Evolutionary conservation across 1,140 invertebrate genomes (phyloP), one percentile per base, ranked within the genome.

Genomic region (Araneus ventricosus): DNA sequence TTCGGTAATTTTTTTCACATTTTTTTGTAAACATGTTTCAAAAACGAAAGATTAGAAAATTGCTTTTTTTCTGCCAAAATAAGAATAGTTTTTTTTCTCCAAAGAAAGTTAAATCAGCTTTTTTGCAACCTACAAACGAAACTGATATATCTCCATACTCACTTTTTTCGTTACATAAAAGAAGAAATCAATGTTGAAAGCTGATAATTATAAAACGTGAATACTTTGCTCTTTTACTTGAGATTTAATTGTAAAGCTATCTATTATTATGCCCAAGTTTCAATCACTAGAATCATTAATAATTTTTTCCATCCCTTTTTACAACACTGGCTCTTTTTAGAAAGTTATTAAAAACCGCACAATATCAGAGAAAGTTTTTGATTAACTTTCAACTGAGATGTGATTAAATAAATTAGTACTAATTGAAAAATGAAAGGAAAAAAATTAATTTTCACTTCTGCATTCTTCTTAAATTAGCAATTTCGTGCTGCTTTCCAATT

Each of bases 311-410:
- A 6, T 6, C 4, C 1, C n/a, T 70, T 67, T 75, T 75, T 75
- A 20, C 20, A 34, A 14, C 30, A 37, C 27, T 34, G 3, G 27
- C 10, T 34, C 30, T 75, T 75, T 75, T 75, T 75, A 30, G 30
- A 75, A 75, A 37, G 30, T 34, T 75, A 34, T 75, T 75, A 75
- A 17, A 34, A 34, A 37, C 34, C 14, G 20, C 34, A 75, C 30
- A 75, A 22, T 34, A 75, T 34, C 30, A 37, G 67, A 14, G 20
- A 30, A 75, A 75, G 20, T 20, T 75, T 34, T 30, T 75, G 70
- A 37, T 75, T 75, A 75, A 75, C 70, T 75, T 75, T 75, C 70
- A 75, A 75, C 70, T 34, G 70, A 37, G 70, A 75, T 22, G 67
- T 75, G 30, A 75, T 75, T 75, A 75, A 75, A 34, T 75, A 75